Evolutionary conservation across 1,140 invertebrate genomes (phyloP).

Genomic region (Hycleus phaleratus): DNA sequence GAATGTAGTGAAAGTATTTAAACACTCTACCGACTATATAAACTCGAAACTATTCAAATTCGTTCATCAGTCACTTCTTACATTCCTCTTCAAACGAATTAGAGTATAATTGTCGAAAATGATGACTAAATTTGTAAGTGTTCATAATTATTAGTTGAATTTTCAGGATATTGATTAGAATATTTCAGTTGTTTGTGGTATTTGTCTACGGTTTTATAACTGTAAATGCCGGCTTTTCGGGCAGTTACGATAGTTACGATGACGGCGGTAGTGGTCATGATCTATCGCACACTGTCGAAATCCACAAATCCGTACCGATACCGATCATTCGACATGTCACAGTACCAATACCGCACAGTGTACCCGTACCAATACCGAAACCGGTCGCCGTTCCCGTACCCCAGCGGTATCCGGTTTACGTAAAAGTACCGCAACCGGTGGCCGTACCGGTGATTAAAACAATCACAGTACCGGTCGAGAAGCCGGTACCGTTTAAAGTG

Average conservation of each 20-base stretch:
- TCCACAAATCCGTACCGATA: conserved; percentile 57
- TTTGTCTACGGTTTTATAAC: conserved; percentile 27
- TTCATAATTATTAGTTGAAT: background rate
- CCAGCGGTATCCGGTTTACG: conserved; percentile 64
- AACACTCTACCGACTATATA: conserved; percentile 5
- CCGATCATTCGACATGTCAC: conserved; percentile 62
- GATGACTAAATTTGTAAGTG: conserved; percentile 30
- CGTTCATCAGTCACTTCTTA: conserved; percentile 11
- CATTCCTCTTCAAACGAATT: background rate
- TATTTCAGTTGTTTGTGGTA: conserved; percentile 29
- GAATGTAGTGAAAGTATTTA: conserved; percentile 12
- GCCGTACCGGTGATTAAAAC: conserved; percentile 65
- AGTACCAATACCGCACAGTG: conserved; percentile 55
- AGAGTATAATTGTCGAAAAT: background rate
- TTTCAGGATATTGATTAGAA: background rate
- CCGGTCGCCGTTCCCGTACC: conserved; percentile 61
- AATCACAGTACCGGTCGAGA: conserved; percentile 61
- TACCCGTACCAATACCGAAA: conserved; percentile 61
- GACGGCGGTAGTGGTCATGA: conserved; percentile 30
- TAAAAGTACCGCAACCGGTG: conserved; percentile 62
- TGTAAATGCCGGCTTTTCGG: conserved; percentile 29
- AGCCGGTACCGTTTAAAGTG: conserved; percentile 62
- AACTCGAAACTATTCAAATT: conserved; percentile 2
- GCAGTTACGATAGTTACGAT: conserved; percentile 31
- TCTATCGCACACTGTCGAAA: conserved; percentile 58